Base-by-base conservation (phyloP, 2,888 invertebrate genomes). In the Aporophyla lueneburgensis region DNA sequence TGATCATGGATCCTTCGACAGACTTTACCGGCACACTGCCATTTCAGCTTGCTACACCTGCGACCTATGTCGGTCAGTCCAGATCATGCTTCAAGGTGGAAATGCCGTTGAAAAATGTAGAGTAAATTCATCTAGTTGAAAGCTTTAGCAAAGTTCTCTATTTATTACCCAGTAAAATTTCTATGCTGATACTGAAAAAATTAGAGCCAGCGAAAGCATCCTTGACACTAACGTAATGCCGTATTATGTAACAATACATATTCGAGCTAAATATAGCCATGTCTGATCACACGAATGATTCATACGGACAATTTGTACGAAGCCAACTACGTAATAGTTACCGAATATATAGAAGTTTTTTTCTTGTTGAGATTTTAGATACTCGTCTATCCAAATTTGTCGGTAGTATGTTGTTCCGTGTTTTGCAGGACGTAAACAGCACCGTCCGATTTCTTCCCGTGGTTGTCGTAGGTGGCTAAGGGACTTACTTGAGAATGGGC, bases 211-310 rank as follows among this genome's bases (percentile, higher is more conserved):
- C n/a, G 71, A 76, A 62, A 79, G 27, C 9, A 56, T 43, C 76
- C 62, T 79, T 71, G 54, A 77, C 62, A 79, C 62, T 51, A 43
- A 1, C 27, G 46, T 49, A 56, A 49, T 66, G 1, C 12, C 4
- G 19, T 27, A 46, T 71, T 68, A 77, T 69, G 65, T 69, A 75
- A 81, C 40, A n/a, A 62, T 56, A 62, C 16, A 46, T 43, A 71
- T 24, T 21, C n/a, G 5, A 6, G 16, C 65, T 74, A 62, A 49
- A 56, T 51, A 67, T 80, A 79, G n/a, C 24, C 43, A 12, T 21
- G 82, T 71, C 61, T 70, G 66, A 53, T 27, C 33, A 19, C 63
- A 33, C 33, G 19, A 7, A 51, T 76, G 81, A 81, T 24, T 76
- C 76, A 81, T 66, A 53, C 43, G 2, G 14, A 16, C 12, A 56